Evolutionary conservation across 2,888 invertebrate species (phyloP).

Genomic region (Prosopocoilus inquinatus): DNA sequence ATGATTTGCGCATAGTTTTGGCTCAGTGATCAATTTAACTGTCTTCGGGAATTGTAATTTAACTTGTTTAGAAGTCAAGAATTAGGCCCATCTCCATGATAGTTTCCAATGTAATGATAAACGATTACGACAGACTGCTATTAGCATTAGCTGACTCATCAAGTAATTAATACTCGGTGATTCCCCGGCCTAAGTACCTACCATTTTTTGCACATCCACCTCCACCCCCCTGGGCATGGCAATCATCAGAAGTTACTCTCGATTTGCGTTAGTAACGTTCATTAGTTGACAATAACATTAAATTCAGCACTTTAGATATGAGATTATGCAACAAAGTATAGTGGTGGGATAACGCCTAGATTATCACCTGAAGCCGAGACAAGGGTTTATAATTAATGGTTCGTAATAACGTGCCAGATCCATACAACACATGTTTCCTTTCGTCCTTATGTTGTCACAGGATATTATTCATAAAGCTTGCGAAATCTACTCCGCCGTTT

Average conservation of each 20-base stretch:
- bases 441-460: constrained; percentile 28
- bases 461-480: constrained; percentile 25
- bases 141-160: too few relatives aligned
- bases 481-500: constrained; percentile 2
- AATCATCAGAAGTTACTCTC: too few relatives aligned
- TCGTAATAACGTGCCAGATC: constrained; percentile 38
- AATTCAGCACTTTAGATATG: constrained; percentile 16
- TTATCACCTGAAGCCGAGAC: constrained; percentile 42
- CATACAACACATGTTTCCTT: constrained; percentile 34
- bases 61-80: constrained; percentile 31
- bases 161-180: too few relatives aligned
- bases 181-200: too few relatives aligned
- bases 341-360: constrained; percentile 29
- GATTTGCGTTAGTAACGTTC: constrained; percentile 10
- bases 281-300: constrained; percentile 13
- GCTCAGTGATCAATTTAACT: constrained; percentile 44
- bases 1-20: constrained; percentile 46
- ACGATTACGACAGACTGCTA: too few relatives aligned
- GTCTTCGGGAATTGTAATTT: constrained; percentile 41
- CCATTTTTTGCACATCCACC: too few relatives aligned
- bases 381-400: constrained; percentile 44
- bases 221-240: too few relatives aligned
- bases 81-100: background rate
- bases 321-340: constrained; percentile 26
- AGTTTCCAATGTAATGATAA: too few relatives aligned